Evolutionary conservation across 1,140 invertebrate species (phyloP), one percentile per base, ranked within the genome.

Genomic region (Penaeus vannamei): DNA sequence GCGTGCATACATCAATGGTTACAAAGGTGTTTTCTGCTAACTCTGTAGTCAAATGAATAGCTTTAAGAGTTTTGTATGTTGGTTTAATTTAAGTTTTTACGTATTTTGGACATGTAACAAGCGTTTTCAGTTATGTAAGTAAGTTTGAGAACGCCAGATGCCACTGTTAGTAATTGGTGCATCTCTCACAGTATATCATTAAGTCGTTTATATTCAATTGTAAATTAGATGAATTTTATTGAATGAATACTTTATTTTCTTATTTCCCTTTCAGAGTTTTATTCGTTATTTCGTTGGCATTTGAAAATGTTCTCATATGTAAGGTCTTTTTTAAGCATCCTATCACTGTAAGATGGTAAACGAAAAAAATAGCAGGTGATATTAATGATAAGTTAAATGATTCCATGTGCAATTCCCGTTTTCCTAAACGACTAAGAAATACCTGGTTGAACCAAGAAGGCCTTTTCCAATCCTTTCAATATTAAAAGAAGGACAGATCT

Each of bases 171-270:
- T 59, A 29, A 29, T 17, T 17, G 1, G 26, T 29, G 22, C 14
- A 53, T 14, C 60, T 60, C 17, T 32, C 46, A 23, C n/a, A 83
- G 53, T 53, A 53, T 53, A 23, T 59, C 83, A 32, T 81, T 20
- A 12, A 72, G 26, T 87, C 32, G 80, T 87, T 87, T 72, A 76
- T 66, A 83, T 87, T 64, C 79, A 32, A 69, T 87, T 87, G 79
- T 72, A 87, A 83, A 83, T 83, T 82, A 87, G 61, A 23, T 82
- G n/a, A 7, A n/a, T 22, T 64, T 23, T n/a, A 42, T 22, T 69
- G 62, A 69, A 72, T 46, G 29, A 59, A 85, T 85, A 22, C 22
- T 22, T 36, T 46, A 42, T n/a, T 72, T 64, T 42, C 23, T 53
- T n/a, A 22, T 29, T 23, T 22, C 23, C 22, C 2, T 72, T n/a